Conservation (phyloP, 2,113 vertebrate genomes). For the Labeo catla region DNA sequence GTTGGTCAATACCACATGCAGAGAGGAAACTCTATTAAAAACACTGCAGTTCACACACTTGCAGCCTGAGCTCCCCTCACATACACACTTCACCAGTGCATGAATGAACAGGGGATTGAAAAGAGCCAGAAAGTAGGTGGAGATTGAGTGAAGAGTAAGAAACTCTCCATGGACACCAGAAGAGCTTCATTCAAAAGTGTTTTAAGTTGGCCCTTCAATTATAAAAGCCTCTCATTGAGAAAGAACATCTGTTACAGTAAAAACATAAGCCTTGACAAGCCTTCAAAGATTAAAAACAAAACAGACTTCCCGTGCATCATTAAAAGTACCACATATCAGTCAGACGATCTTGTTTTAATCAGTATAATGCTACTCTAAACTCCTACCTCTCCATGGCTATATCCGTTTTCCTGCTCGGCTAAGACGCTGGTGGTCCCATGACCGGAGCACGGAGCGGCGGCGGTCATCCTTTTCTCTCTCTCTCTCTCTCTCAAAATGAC, state of each 20-base stretch:
- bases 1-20: slow-evolving; percentile 26
- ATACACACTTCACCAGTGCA: not conserved
- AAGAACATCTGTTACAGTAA: not conserved
- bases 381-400: slow-evolving; percentile 61
- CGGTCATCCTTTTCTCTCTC: slow-evolving; percentile 55
- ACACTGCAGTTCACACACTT: slow-evolving; percentile 43
- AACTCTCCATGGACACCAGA: slow-evolving; percentile 37
- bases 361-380: not conserved
- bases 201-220: slow-evolving; percentile 14
- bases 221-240: not conserved
- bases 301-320: not conserved
- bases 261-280: not conserved
- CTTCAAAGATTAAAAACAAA: not conserved
- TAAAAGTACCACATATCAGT: not conserved
- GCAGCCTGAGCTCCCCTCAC: not conserved
- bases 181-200: slow-evolving; percentile 38
- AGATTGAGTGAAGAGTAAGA: slow-evolving; percentile 16
- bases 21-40: slow-evolving; percentile 32
- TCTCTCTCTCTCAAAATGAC: slow-evolving; percentile 47
- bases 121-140: slow-evolving; percentile 7
- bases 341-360: not conserved
- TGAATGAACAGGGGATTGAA: slow-evolving; percentile 11
- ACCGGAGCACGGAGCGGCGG: slow-evolving; percentile 46
- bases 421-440: slow-evolving; percentile 44
- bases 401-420: slow-evolving; percentile 51